These are phyloP conservation scores for Buteo buteo DNA, from an alignment of 2,113 vertebrate genomes.

Conservation along the genomic window DNA sequence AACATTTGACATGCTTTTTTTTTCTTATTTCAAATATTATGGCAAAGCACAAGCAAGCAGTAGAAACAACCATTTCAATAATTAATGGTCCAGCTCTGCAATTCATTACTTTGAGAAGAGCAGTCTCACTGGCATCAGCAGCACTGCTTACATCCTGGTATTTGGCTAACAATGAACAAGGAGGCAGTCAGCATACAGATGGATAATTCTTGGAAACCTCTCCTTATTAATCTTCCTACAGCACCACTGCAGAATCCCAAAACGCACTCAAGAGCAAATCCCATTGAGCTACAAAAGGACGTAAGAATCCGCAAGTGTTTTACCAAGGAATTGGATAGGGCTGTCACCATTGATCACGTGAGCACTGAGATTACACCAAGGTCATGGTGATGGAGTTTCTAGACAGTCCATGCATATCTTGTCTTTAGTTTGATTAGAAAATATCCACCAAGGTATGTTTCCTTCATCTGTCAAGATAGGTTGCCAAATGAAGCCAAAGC, in stretches of 20 bases:
- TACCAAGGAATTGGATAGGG: not conserved
- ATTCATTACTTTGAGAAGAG: not conserved
- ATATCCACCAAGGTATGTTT: not conserved
- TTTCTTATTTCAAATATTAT: not conserved
- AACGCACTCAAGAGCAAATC: not conserved
- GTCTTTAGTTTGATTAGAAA: not conserved
- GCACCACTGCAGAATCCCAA: not conserved
- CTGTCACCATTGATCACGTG: not conserved
- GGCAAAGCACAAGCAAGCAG: not conserved
- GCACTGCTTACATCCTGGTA: not conserved
- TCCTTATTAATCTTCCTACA: not conserved
- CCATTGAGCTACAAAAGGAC: not conserved
- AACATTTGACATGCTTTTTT: not conserved
- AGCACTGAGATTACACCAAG: not conserved
- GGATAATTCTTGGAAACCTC: not conserved
- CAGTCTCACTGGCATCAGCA: not conserved
- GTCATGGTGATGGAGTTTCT: not conserved
- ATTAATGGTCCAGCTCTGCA: not conserved
- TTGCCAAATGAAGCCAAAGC: not conserved
- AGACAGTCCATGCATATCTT: not conserved
- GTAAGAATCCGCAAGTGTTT: not conserved
- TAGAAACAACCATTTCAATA: not conserved
- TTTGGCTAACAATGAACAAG: not conserved
- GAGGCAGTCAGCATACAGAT: not conserved
- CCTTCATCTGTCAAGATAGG: not conserved